Evolutionary conservation across 2,888 invertebrate genomes (phyloP).

Genomic region (Drepana falcataria): DNA sequence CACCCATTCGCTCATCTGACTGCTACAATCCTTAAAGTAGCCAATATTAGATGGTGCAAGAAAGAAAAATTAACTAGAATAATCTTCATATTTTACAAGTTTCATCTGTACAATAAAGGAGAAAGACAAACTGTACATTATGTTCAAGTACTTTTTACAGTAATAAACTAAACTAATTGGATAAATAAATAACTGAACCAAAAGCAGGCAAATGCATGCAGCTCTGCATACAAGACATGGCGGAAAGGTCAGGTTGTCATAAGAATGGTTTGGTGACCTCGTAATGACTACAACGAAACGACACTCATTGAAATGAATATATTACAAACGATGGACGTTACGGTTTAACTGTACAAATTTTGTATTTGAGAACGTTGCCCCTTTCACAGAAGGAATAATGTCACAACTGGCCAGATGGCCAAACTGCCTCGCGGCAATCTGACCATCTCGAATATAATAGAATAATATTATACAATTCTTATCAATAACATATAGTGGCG

Average conservation of each 20-base stretch:
- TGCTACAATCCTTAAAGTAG: conserved; percentile 85
- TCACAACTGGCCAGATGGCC: conserved; percentile 84
- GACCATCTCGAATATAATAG: conserved; percentile 66
- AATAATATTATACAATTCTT: conserved; percentile 57
- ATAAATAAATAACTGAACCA: conserved; percentile 79
- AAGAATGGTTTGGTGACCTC: conserved; percentile 79
- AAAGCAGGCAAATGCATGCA: conserved; percentile 86
- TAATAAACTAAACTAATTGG: conserved; percentile 76
- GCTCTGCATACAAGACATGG: conserved; percentile 81
- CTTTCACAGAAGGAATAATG: conserved; percentile 92
- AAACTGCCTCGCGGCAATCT: conserved; percentile 70
- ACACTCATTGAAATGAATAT: conserved; percentile 82
- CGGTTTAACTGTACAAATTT: conserved; percentile 72
- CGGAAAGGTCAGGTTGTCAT: conserved; percentile 84
- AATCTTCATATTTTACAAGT: conserved; percentile 73
- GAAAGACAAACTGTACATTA: conserved; percentile 76
- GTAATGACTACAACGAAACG: conserved; percentile 81
- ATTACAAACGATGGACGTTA: conserved; percentile 79
- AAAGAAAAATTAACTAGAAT: conserved; percentile 82
- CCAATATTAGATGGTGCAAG: conserved; percentile 84
- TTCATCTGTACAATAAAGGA: conserved; percentile 72
- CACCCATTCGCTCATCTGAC: conserved; percentile 62
- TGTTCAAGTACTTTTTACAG: conserved; percentile 70
- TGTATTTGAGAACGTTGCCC: conserved; percentile 86
- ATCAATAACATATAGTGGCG: conserved; percentile 54